Conservation (phyloP, 1,140 invertebrate genomes). For the Ridgeia piscesae region DNA sequence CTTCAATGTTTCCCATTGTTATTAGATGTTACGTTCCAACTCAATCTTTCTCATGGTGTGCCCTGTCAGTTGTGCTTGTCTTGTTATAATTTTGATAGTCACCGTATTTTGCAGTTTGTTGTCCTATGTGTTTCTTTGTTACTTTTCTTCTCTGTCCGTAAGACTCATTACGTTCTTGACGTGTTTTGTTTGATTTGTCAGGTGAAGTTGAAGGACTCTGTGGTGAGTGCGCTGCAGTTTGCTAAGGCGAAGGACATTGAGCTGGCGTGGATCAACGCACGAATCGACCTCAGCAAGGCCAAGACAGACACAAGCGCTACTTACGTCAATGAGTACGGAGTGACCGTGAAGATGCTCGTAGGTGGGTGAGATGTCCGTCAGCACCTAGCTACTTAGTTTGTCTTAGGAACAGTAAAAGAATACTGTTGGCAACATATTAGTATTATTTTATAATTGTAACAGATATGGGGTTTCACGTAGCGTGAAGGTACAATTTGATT, state of each 20-base stretch:
- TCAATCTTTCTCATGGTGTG: too few species aligned
- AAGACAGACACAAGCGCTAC: slow-evolving; percentile 44
- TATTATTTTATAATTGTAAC: too few species aligned
- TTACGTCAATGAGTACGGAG: slow-evolving; percentile 36
- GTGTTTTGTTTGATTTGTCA: slow-evolving; percentile 42
- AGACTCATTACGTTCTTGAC: too few species aligned
- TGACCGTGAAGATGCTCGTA: slow-evolving; percentile 30
- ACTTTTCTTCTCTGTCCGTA: too few species aligned
- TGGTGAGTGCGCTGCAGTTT: slow-evolving; percentile 87
- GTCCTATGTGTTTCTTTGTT: slow-evolving; percentile 23
- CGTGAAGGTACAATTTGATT: too few species aligned
- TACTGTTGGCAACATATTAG: too few species aligned
- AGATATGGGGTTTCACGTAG: too few species aligned
- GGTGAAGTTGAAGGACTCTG: slow-evolving; percentile 84
- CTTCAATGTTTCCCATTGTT: too few species aligned
- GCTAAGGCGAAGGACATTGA: slow-evolving; percentile 71
- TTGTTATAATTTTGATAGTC: too few species aligned
- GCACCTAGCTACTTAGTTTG: slow-evolving; percentile 13
- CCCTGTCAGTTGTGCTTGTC: too few species aligned
- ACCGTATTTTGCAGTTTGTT: too few species aligned
- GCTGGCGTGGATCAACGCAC: slow-evolving; percentile 86
- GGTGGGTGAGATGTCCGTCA: slow-evolving; percentile 21
- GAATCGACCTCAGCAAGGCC: slow-evolving; percentile 40
- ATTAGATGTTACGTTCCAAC: too few species aligned
- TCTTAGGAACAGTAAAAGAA: not conserved